These are phyloP conservation scores for Spongilla lacustris DNA, from an alignment of 37 sponge, comb jelly and placozoan genomes.

Conservation along the genomic window DNA sequence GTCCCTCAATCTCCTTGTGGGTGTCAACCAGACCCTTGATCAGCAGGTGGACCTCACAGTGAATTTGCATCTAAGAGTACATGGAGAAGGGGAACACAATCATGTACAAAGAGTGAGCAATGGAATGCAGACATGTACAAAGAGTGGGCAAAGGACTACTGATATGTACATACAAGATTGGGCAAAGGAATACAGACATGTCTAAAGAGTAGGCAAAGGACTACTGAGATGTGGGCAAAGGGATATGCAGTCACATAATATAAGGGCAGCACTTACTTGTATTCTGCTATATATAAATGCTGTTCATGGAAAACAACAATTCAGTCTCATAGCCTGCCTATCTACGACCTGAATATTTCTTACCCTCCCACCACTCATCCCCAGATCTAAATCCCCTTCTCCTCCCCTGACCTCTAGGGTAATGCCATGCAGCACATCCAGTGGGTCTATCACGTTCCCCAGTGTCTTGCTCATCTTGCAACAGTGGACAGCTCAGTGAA, in stretches of 20 bases:
- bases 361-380: background rate
- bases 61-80: slow-evolving; percentile 83
- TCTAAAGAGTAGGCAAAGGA: too few relatives aligned
- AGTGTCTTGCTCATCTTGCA: slow-evolving; percentile 98
- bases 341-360: slow-evolving; percentile 54
- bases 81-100: slow-evolving; percentile 61
- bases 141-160: too few relatives aligned
- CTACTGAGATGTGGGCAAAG: too few relatives aligned
- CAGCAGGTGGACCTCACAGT: slow-evolving; percentile 86
- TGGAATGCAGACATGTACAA: slow-evolving; percentile 71
- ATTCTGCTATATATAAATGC: too few relatives aligned
- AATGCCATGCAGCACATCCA: slow-evolving; percentile 88
- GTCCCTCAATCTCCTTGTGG: slow-evolving; percentile 53
- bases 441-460: slow-evolving; percentile 97
- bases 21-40: slow-evolving; percentile 89
- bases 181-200: too few relatives aligned
- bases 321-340: too few relatives aligned
- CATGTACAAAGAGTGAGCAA: slow-evolving; percentile 64
- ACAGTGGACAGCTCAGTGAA: too few relatives aligned
- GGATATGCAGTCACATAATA: too few relatives aligned
- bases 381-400: background rate
- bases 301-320: too few relatives aligned
- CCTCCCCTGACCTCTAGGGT: slow-evolving; percentile 68
- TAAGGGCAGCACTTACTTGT: too few relatives aligned
- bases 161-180: too few relatives aligned